Evolutionary conservation across 2,113 vertebrate genomes (phyloP).

Genomic region (Ciconia boyciana): DNA sequence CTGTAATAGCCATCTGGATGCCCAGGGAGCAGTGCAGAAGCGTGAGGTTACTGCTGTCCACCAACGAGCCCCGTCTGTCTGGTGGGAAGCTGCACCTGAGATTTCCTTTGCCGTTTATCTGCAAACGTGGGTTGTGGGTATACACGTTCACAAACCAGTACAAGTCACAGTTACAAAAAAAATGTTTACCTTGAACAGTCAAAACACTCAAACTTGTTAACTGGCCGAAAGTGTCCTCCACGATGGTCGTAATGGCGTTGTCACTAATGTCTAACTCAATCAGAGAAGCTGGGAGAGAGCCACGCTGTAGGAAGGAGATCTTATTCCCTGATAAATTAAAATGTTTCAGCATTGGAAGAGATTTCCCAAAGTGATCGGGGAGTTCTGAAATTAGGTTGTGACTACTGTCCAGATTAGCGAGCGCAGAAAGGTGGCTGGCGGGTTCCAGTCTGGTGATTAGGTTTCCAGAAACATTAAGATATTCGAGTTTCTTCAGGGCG

Average conservation of each 20-base stretch:
- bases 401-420: conserved; percentile 29
- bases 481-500: not conserved
- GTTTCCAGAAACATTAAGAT: conserved; percentile 43
- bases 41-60: not conserved
- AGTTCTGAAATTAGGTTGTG: conserved; percentile 47
- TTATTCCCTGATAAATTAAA: conserved; percentile 53
- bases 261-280: conserved; percentile 40
- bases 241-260: conserved; percentile 28
- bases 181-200: not conserved
- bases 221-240: not conserved
- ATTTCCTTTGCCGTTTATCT: not conserved
- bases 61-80: not conserved
- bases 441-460: not conserved
- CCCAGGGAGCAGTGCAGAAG: conserved; percentile 25
- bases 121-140: not conserved
- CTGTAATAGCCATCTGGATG: not conserved
- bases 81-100: conserved; percentile 43
- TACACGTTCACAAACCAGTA: conserved; percentile 41
- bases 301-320: conserved; percentile 45
- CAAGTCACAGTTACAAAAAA: conserved; percentile 57
- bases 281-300: conserved; percentile 38
- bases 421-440: fast-evolving
- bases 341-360: conserved; percentile 13
- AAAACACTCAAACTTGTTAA: not conserved
- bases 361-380: not conserved